Evolutionary conservation across 2,113 vertebrate species (phyloP).

Genomic region (Falcunculus frontatus): DNA sequence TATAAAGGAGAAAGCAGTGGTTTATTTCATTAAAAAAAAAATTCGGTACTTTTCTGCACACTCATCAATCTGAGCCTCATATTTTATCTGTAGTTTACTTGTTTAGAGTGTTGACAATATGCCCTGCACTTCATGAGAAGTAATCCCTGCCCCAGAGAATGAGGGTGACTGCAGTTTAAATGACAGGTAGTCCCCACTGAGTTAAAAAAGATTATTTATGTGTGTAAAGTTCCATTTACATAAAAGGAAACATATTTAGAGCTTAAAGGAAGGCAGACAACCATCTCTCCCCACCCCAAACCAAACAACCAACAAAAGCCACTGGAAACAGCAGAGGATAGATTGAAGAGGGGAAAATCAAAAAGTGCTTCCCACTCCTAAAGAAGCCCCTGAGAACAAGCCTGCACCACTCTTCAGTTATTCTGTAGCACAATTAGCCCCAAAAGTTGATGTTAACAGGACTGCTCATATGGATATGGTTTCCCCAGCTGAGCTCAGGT

Average conservation of each 20-base stretch:
- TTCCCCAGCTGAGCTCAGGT: neutral
- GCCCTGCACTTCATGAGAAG: neutral
- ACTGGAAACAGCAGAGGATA: neutral
- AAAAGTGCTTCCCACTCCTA: neutral
- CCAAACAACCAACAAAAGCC: neutral
- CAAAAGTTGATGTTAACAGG: neutral
- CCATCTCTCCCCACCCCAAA: rapidly evolving
- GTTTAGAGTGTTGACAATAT: neutral
- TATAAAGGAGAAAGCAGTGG: neutral
- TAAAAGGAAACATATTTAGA: neutral
- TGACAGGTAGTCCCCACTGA: neutral
- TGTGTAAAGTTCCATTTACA: neutral
- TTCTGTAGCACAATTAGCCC: neutral
- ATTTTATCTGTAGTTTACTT: neutral
- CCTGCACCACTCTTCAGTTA: neutral
- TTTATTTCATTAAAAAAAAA: neutral
- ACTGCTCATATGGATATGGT: neutral
- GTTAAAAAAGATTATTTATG: neutral
- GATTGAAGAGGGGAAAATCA: neutral
- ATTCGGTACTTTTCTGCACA: neutral
- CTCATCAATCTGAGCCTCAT: neutral
- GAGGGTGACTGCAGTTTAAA: neutral
- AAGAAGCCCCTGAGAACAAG: rapidly evolving
- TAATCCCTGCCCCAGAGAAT: neutral
- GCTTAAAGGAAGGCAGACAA: neutral